Evolutionary conservation across 2,113 vertebrate genomes (phyloP), one percentile per base, ranked within the genome.

Genomic region (Nansenia antarctica): DNA sequence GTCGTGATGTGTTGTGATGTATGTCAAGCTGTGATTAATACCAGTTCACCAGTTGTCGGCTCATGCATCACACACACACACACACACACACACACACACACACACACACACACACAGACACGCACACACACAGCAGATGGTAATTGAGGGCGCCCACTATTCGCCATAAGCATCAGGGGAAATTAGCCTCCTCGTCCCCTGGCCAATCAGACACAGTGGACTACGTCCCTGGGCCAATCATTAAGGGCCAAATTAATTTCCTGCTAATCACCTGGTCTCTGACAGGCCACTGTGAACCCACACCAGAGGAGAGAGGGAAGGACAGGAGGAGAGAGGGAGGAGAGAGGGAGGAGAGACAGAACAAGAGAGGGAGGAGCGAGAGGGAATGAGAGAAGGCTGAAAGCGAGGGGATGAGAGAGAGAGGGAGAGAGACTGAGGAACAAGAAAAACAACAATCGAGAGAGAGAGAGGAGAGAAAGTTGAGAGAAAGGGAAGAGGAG

Each of bases 131-230:
- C n/a, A 79, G 87, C 89, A 91, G 90, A 90, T 90, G 90, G 89
- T 90, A 91, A 92, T 91, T 90, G 89, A 92, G 91, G 92, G 89
- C 88, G 85, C 87, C 88, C 88, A 89, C 88, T 87, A 89, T 89
- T 90, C 83, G 82, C 87, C 87, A 84, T 32, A 31, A 87, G 90
- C 91, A 88, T 73, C 87, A 72, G 75, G 92, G 89, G 92, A 93
- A 92, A 93, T 93, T 90, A 93, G 86, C 88, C 81, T 84, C 76
- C 71, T 82, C 53, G 81, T 91, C 88, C 86, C 88, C 62, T 88
- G 85, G 84, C 87, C 89, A 88, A 89, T 90, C 85, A 87, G 80
- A 87, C 83, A 84, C 86, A 39, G 79, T 82, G 77, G 87, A 85
- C 76, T 20, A 75, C 67, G 84, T 92, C 88, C 87, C 91, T 78